A percentile compares a stretch with the other conserved stretches of the same genome.
Conservation (phyloP, 2,113 vertebrate species). For the Lucifuga dentata region DNA sequence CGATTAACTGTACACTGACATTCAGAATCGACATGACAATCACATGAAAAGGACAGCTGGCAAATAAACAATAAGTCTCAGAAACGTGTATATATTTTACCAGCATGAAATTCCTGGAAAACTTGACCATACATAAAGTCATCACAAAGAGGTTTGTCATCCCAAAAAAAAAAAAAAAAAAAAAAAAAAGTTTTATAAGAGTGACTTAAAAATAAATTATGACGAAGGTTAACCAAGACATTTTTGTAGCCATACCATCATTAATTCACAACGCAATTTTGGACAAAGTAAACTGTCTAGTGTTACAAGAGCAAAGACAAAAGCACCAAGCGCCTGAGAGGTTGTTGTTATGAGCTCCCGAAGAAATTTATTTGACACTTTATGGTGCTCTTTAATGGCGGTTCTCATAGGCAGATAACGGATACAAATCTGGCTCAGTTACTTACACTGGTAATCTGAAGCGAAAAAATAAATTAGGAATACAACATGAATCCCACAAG, state of each 20-base stretch:
- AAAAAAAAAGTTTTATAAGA: not conserved
- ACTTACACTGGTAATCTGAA: slow-evolving; percentile 34
- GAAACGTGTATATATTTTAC: no score
- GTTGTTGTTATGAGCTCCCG: slow-evolving; percentile 61
- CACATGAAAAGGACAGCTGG: slow-evolving; percentile 43
- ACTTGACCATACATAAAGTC: slow-evolving; percentile 16
- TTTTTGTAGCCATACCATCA: slow-evolving; percentile 25
- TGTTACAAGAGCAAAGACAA: slow-evolving; percentile 58
- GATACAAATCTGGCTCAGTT: slow-evolving; percentile 40
- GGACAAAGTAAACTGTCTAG: slow-evolving; percentile 43
- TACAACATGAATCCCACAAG: slow-evolving; percentile 35
- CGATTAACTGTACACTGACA: slow-evolving; percentile 57
- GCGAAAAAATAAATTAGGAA: slow-evolving; percentile 38
- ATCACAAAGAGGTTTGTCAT: slow-evolving; percentile 6
- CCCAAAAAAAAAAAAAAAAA: slow-evolving; percentile 16
- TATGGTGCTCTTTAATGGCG: slow-evolving; percentile 62
- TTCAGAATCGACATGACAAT: slow-evolving; percentile 59
- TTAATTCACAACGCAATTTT: slow-evolving; percentile 45
- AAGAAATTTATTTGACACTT: slow-evolving; percentile 62
- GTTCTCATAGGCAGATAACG: slow-evolving; percentile 62
- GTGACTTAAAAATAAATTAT: slow-evolving; percentile 29
- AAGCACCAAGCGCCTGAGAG: slow-evolving; percentile 51
- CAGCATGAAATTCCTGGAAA: not conserved
- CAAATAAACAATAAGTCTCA: slow-evolving; percentile 32
- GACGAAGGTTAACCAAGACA: slow-evolving; percentile 48